Evolutionary conservation across 2,113 vertebrate genomes (phyloP).

Genomic region (Stictonetta naevosa): DNA sequence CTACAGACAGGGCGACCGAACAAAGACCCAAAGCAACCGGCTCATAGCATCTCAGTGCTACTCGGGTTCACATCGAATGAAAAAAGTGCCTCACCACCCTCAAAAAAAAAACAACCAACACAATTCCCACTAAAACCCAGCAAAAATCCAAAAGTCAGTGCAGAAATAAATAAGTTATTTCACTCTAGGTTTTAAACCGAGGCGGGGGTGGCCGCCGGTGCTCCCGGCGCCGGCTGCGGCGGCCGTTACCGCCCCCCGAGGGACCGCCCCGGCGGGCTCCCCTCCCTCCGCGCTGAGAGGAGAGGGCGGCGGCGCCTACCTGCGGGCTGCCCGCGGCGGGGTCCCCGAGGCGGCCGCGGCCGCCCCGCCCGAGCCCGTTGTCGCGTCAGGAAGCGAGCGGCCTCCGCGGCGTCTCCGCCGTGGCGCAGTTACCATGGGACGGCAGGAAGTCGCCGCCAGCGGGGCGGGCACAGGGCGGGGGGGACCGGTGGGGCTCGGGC

Average conservation of each 20-base stretch:
- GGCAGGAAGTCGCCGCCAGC: slow-evolving; percentile 53
- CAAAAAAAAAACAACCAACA: too few species aligned
- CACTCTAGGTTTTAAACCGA: not conserved
- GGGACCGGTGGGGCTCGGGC: not conserved
- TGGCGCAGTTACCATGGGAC: slow-evolving; percentile 69
- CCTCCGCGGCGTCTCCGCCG: slow-evolving; percentile 33
- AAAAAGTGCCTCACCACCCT: not conserved
- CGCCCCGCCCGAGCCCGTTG: not conserved
- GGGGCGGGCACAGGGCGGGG: not conserved
- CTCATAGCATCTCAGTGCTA: not conserved
- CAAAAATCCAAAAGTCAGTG: not conserved
- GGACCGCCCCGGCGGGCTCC: not conserved
- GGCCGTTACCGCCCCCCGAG: not conserved
- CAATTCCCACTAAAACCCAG: not conserved
- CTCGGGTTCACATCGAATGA: accelerated
- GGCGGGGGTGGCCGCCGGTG: not conserved
- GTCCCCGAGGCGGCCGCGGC: not conserved
- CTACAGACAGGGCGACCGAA: not conserved
- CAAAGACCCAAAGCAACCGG: not conserved
- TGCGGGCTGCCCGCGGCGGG: not conserved
- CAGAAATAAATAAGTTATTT: not conserved
- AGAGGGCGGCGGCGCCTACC: not conserved
- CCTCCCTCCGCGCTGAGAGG: too few species aligned
- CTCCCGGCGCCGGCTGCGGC: not conserved
- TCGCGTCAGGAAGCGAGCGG: not conserved